A percentile compares a stretch with the other conserved stretches of the same genome.
Conservation (phyloP, 1,140 invertebrate species). For the Hesperophylax magnus region DNA sequence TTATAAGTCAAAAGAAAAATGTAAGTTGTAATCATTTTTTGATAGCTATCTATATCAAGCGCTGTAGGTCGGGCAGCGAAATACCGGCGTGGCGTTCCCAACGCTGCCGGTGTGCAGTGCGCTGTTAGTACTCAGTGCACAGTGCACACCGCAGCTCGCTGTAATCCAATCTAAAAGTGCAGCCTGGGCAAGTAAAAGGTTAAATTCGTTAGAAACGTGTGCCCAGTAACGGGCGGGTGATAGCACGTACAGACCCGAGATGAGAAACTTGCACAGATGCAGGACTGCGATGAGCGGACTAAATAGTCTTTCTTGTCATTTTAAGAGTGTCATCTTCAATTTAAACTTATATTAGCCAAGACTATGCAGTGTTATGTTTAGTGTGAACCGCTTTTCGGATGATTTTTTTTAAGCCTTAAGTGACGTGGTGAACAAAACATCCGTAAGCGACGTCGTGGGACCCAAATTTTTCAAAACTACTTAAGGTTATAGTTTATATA, state of each 20-base stretch:
- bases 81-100: background rate
- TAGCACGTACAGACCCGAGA: conserved; percentile 11
- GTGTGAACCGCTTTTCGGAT: too few species aligned
- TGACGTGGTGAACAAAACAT: too few species aligned
- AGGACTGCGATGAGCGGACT: background rate
- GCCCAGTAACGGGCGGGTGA: conserved; percentile 13
- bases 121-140: background rate
- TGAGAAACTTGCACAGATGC: background rate
- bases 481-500: too few species aligned
- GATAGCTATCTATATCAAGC: background rate
- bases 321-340: too few species aligned
- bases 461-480: too few species aligned
- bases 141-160: conserved; percentile 11
- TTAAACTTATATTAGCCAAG: too few species aligned
- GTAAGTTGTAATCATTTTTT: conserved; percentile 13
- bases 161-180: conserved; percentile 58
- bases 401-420: too few species aligned
- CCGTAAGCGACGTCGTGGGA: too few species aligned
- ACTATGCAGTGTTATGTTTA: too few species aligned
- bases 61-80: conserved; percentile 1
- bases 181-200: conserved; percentile 54
- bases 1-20: background rate
- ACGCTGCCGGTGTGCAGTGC: conserved; percentile 9
- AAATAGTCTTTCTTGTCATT: too few species aligned
- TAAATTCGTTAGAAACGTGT: conserved; percentile 55